Base-by-base conservation (phyloP, 2,888 invertebrate genomes). In the Nysson spinosus region DNA sequence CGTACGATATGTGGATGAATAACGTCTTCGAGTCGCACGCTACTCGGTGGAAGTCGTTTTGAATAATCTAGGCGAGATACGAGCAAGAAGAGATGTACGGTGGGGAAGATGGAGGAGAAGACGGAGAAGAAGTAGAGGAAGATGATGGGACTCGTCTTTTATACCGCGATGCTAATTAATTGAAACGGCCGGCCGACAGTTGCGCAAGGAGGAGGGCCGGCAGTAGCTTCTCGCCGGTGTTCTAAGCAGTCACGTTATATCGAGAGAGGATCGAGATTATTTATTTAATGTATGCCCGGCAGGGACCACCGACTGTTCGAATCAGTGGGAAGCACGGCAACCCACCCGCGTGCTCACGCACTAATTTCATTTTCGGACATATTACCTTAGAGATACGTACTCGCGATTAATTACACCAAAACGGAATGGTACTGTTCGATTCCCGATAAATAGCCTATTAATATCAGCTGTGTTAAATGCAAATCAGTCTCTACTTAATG, bases 141-240 rank as follows among this genome's bases (percentile, higher is more conserved):
- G 74, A 69, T 75, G 75, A 75, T 65, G 75, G 58, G 67, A 67
- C 72, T 75, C 74, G 72, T 75, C 72, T 69, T 72, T 75, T 72
- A 75, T 70, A 55, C 69, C 44, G 52, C 72, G 69, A 75, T 75
- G 75, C 75, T 75, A 75, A 75, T 75, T 75, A 75, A 75, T 74
- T 74, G 74, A 75, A 75, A 75, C 75, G 74, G 75, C 52, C 74
- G 74, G 72, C 74, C 63, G 74, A 75, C 74, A 74, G 74, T 75
- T 69, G 74, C 69, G 74, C 74, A 66, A 74, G 74, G 54, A 72
- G 74, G 72, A 40, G 74, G 74, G 52, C 72, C 55, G 55, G 61
- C 61, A 37, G 75, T 74, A 75, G 74, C 72, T 49, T 69, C 74
- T 57, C 74, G 54, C 44, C 72, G 67, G 56, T 75, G 69, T 67